These are phyloP conservation scores for Takifugu ocellatus DNA, from an alignment of 2,797 vertebrate species.

Conservation along the genomic window DNA sequence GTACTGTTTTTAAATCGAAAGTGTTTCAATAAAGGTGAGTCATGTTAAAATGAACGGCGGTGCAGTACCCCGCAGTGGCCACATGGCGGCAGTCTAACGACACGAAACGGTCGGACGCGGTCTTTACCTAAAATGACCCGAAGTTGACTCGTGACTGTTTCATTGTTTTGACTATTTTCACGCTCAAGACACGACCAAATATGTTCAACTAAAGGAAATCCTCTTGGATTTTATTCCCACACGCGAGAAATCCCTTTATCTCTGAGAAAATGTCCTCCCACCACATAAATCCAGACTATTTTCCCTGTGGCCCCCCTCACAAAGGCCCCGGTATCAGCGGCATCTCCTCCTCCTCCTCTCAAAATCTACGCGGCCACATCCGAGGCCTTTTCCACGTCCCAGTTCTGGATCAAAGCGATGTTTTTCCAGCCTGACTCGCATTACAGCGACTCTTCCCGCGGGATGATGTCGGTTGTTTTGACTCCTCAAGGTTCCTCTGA, in stretches of 20 bases:
- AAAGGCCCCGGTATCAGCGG: neutral
- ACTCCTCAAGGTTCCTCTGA: conserved; percentile 34
- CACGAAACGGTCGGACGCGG: neutral
- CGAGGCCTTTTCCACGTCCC: neutral
- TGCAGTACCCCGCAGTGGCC: conserved; percentile 33
- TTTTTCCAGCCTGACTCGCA: conserved; percentile 35
- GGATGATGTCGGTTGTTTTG: conserved; percentile 66
- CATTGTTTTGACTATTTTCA: neutral
- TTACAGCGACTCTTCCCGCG: conserved; percentile 33
- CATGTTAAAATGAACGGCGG: conserved; percentile 27
- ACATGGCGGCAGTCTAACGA: conserved; percentile 38
- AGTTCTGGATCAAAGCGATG: conserved; percentile 48
- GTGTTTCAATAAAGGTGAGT: conserved; percentile 59
- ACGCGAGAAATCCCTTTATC: neutral
- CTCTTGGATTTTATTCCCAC: neutral
- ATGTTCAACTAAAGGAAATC: neutral
- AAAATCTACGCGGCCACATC: conserved; percentile 6
- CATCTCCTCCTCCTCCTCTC: neutral
- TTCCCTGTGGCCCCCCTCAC: neutral
- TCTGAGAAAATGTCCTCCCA: too few relatives aligned
- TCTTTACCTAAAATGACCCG: neutral
- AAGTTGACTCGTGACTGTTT: neutral
- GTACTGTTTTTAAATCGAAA: conserved; percentile 49
- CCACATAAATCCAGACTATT: neutral
- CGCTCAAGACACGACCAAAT: neutral